phyloP scores from a whole-genome alignment of 2,797 vertebrate genomes.

The Ciconia nigra region DNA sequence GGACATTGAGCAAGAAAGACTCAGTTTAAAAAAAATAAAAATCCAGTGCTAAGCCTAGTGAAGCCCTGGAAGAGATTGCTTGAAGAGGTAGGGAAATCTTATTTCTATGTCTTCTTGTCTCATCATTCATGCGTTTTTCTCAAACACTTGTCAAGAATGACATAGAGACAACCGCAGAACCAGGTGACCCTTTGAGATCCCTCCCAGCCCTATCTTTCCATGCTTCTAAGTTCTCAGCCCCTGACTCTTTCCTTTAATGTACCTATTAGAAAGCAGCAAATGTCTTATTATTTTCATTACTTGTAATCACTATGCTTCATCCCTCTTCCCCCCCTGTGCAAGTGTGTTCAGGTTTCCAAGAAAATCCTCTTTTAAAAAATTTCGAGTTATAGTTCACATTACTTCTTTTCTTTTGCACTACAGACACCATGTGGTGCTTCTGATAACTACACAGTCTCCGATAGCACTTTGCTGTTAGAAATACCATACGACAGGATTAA shows the following conservation, averaged over 20 bases:
- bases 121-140: neutral
- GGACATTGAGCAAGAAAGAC: neutral
- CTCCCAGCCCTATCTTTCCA: neutral
- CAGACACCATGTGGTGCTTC: constrained; percentile 51
- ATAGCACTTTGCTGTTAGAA: neutral
- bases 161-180: neutral
- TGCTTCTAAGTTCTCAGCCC: neutral
- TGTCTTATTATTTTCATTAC: neutral
- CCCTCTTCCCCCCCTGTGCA: neutral
- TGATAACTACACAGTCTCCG: neutral
- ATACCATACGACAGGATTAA: neutral
- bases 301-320: neutral
- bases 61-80: neutral
- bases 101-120: neutral
- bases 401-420: constrained; percentile 40
- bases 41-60: neutral
- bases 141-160: neutral
- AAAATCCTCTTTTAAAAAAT: neutral
- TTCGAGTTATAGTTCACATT: neutral
- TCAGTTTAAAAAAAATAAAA: neutral
- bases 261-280: neutral
- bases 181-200: neutral
- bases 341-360: neutral
- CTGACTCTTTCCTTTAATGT: neutral
- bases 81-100: neutral